Percentiles rank a stretch among this genome's conserved stretches.
Evolutionary conservation across 2,888 invertebrate genomes (phyloP).

Genomic region (Hirtodrosophila histrioides): DNA sequence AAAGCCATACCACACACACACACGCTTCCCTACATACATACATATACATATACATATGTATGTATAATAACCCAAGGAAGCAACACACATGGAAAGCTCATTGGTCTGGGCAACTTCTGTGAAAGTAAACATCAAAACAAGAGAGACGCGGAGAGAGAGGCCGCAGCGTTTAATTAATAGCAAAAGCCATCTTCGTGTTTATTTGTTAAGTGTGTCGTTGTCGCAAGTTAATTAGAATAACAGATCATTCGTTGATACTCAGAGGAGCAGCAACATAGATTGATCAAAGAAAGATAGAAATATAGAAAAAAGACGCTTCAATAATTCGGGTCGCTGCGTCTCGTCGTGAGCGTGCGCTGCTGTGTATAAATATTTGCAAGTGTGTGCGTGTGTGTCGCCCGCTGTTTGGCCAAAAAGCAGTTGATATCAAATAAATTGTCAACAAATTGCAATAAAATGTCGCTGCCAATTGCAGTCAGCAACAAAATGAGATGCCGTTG

Average conservation of each 20-base stretch:
- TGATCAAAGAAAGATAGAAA: no score
- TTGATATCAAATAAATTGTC: constrained; percentile 22
- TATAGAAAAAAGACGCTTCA: constrained; percentile 5
- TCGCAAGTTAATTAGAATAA: no score
- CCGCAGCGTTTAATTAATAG: neutral
- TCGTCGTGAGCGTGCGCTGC: constrained; percentile 40
- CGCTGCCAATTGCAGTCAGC: neutral
- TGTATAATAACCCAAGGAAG: neutral
- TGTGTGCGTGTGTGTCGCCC: constrained; percentile 8
- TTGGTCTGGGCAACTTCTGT: constrained; percentile 7
- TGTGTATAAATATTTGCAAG: constrained; percentile 17
- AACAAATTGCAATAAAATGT: constrained; percentile 4
- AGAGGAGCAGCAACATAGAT: no score
- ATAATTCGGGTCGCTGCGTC: constrained; percentile 26
- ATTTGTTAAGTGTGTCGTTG: constrained; percentile 11
- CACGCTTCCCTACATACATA: neutral
- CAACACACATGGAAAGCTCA: constrained; percentile 37
- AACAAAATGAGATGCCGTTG: constrained; percentile 36
- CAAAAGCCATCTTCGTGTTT: neutral
- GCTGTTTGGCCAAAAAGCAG: constrained; percentile 24
- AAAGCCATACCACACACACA: constrained; percentile 2
- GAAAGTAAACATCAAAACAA: constrained; percentile 48
- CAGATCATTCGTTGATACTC: no score
- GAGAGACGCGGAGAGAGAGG: constrained; percentile 2
- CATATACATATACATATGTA: no score